phyloP scores from a whole-genome alignment of 2,113 vertebrate species.

The Calypte anna region DNA sequence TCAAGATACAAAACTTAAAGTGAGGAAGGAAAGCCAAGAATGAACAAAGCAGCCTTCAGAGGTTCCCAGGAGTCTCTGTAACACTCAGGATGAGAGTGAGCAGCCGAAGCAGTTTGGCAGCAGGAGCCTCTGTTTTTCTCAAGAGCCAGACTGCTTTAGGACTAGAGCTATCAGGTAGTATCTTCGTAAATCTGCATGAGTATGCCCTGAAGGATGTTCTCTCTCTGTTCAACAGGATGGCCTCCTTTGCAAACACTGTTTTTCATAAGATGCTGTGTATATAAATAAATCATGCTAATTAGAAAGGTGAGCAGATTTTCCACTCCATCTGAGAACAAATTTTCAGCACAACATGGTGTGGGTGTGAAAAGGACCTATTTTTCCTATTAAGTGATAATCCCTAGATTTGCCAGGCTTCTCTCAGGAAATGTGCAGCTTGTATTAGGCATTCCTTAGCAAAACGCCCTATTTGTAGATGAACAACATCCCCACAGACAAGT shows the following conservation, averaged over 20 bases:
- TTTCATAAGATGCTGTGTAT: conserved; percentile 17
- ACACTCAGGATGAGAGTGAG: not conserved
- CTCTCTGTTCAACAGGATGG: conserved; percentile 12
- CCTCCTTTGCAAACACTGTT: conserved; percentile 39
- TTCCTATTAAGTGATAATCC: not conserved
- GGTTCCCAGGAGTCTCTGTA: conserved; percentile 13
- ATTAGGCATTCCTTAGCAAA: not conserved
- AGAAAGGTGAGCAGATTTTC: not conserved
- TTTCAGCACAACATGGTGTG: not conserved
- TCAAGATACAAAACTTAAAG: not conserved
- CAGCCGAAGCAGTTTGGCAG: conserved; percentile 12
- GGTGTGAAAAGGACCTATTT: not conserved
- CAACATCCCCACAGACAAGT: not conserved
- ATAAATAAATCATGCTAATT: conserved; percentile 38
- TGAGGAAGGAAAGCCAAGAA: not conserved
- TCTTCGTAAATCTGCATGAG: conserved; percentile 39
- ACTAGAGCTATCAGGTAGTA: conserved; percentile 27
- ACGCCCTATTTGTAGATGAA: not conserved
- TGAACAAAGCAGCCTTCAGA: not conserved
- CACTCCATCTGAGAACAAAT: not conserved
- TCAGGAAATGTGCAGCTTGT: not conserved
- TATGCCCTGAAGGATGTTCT: conserved; percentile 49
- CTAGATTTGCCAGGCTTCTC: not conserved
- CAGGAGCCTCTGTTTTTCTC: conserved; percentile 16
- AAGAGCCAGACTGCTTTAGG: conserved; percentile 6